Evolutionary conservation across 1,140 invertebrate genomes (phyloP).

Genomic region (Aplysia californica): DNA sequence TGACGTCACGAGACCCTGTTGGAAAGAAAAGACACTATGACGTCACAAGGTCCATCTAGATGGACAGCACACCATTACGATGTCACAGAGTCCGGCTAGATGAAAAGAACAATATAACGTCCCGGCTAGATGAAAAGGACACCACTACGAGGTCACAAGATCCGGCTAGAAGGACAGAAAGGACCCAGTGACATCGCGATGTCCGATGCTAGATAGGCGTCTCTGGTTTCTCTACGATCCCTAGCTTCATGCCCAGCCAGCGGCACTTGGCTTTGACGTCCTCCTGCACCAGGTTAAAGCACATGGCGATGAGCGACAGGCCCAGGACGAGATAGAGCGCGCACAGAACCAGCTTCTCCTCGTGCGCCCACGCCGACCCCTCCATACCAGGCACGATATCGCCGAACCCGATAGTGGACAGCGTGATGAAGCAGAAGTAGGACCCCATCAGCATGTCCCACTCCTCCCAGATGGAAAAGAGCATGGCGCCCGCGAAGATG

Average conservation of each 20-base stretch:
- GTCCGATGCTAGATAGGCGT: slow-evolving; percentile 26
- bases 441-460: slow-evolving; percentile 89
- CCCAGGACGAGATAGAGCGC: slow-evolving; percentile 80
- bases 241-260: slow-evolving; percentile 69
- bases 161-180: no score
- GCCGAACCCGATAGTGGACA: slow-evolving; percentile 86
- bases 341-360: slow-evolving; percentile 63
- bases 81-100: background rate
- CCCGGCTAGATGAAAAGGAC: background rate
- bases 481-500: slow-evolving; percentile 64
- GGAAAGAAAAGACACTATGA: background rate
- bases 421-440: slow-evolving; percentile 93
- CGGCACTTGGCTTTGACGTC: slow-evolving; percentile 83
- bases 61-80: background rate
- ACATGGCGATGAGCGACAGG: slow-evolving; percentile 98
- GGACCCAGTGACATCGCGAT: background rate
- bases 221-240: slow-evolving; percentile 53
- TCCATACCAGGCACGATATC: slow-evolving; percentile 81
- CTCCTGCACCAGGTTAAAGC: slow-evolving; percentile 98
- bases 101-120: background rate
- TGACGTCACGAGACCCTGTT: no score
- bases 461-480: slow-evolving; percentile 64
- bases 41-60: background rate
- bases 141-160: no score
- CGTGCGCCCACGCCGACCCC: slow-evolving; percentile 53